phyloP scores from a whole-genome alignment of 1,140 invertebrate species.

The Cydia amplana region DNA sequence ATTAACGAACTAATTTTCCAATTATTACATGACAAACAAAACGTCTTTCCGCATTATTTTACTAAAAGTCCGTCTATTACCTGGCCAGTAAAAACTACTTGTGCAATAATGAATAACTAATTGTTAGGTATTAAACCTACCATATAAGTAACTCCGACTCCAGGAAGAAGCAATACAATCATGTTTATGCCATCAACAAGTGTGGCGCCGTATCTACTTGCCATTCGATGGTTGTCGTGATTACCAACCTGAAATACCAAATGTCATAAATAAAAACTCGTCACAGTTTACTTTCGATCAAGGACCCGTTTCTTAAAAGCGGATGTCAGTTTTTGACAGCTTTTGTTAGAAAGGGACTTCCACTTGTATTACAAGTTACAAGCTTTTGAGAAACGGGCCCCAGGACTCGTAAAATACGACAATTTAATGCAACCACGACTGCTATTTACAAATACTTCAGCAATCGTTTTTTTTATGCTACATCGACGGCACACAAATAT shows the following conservation, averaged over 20 bases:
- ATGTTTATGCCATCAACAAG: slow-evolving; percentile 79
- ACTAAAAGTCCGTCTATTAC: no score
- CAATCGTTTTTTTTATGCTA: no score
- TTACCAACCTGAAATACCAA: slow-evolving; percentile 71
- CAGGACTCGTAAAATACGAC: background rate
- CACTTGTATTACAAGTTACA: no score
- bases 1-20: no score
- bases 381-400: no score
- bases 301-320: no score
- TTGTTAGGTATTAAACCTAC: slow-evolving; percentile 56
- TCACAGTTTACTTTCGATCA: background rate
- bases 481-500: no score
- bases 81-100: no score
- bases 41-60: no score
- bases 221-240: slow-evolving; percentile 77
- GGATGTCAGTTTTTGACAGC: no score
- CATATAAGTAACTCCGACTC: slow-evolving; percentile 87
- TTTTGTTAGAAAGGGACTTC: no score
- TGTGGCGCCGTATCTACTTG: slow-evolving; percentile 64
- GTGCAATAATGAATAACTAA: background rate
- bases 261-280: background rate
- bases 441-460: background rate
- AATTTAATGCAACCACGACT: background rate
- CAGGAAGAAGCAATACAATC: slow-evolving; percentile 80
- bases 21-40: no score